Evolutionary conservation across 1,140 invertebrate species (phyloP).

Genomic region (Pissodes strobi): DNA sequence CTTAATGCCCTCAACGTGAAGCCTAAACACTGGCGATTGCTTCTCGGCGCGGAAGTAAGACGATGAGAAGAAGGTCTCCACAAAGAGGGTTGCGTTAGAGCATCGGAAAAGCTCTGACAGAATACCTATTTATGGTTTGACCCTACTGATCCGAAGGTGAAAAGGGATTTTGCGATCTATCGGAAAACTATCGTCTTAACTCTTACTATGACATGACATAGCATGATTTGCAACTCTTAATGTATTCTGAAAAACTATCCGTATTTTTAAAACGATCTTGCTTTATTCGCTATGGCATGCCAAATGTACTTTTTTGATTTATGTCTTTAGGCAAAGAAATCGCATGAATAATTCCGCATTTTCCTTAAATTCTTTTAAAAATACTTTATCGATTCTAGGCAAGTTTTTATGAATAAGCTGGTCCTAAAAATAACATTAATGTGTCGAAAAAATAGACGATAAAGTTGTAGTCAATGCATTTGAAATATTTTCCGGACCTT

Average conservation of each 20-base stretch:
- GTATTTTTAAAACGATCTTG: not conserved
- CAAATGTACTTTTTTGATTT: slow-evolving; percentile 17
- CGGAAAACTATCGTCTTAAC: slow-evolving; percentile 33
- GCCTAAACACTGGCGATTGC: slow-evolving; percentile 42
- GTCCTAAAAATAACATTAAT: too few species aligned
- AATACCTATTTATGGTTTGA: slow-evolving; percentile 49
- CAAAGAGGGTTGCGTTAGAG: slow-evolving; percentile 31
- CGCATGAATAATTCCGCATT: too few species aligned
- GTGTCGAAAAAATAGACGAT: too few species aligned
- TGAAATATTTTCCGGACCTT: too few species aligned
- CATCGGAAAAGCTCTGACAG: slow-evolving; percentile 41
- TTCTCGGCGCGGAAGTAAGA: slow-evolving; percentile 44
- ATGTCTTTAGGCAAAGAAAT: too few species aligned
- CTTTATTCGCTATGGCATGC: not conserved
- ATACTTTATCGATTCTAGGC: too few species aligned
- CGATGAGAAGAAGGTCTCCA: slow-evolving; percentile 37
- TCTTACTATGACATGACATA: slow-evolving; percentile 36
- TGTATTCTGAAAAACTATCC: slow-evolving; percentile 12
- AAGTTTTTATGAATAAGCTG: too few species aligned
- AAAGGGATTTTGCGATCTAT: slow-evolving; percentile 43
- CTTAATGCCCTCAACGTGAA: slow-evolving; percentile 40
- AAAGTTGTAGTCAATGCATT: too few species aligned
- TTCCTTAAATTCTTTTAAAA: too few species aligned
- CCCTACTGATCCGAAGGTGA: slow-evolving; percentile 44
- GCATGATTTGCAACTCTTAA: slow-evolving; percentile 31